Base-by-base conservation (phyloP, 1,140 invertebrate genomes). In the Chelonus insularis region DNA sequence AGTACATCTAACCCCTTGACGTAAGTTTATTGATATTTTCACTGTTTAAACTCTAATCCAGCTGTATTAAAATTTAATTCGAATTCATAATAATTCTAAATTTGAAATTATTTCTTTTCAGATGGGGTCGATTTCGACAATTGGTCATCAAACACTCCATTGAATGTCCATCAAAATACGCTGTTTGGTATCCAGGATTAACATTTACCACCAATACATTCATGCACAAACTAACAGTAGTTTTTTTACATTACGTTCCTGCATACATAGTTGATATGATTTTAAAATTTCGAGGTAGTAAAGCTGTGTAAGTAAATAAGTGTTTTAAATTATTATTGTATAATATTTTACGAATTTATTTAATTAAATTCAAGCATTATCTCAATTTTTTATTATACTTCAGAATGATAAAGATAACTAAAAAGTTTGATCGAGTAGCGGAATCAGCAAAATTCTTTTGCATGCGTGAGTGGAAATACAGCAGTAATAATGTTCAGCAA, bases 121-220 rank as follows among this genome's bases (percentile, higher is more conserved):
- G 84, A 16, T 98, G 96, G 95, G 87, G 89, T 20, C 83, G 91
- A 64, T 88, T 95, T 62, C 87, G 87, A 0, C 66, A 79, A 8
- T 78, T 89, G 1, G 89, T 88, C 11, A 82, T 87, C 41, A 88
- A 88, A 71, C 87, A 91, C 76, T 86, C 91, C 0, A 78, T 87
- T 8, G 85, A 87, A 48, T 89, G 88, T 62, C 92, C 93, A 2
- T 87, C 90, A 36, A 92, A 89, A 77, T 89, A 92, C 66, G 86
- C 92, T n/a, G 86, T 91, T 74, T 92, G 91, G 90, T 95, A 94
- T 76, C 93, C 93, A 2, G 88, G 88, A 50, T 91, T 92, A 71
- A 84, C 84, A 4, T 93, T 93, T 72, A 88, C 89, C 32, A 89
- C 88, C 2, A 92, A 87, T 57, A 82, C 87, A 34, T 71, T 89